Evolutionary conservation across 35 echinoderm and acorn worm genomes (phyloP), one percentile per base, ranked within the genome.

Genomic region (Antedon bifida): DNA sequence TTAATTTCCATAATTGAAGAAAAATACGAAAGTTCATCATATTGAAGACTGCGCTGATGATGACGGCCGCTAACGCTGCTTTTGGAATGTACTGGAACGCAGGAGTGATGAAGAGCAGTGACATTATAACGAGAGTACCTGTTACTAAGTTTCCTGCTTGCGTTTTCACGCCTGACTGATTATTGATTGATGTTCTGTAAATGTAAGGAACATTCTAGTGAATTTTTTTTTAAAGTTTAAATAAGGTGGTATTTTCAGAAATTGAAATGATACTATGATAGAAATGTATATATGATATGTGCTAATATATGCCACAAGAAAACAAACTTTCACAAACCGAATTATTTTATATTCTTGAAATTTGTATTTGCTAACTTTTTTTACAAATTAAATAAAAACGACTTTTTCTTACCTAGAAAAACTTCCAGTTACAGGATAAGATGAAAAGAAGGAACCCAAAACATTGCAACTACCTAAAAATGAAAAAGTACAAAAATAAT

Each of bases 371-470:
- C n/a, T n/a, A n/a, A n/a, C n/a, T n/a, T n/a, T n/a, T n/a, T n/a
- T n/a, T n/a, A n/a, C n/a, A n/a, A n/a, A n/a, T n/a, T n/a, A n/a
- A n/a, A n/a, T n/a, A n/a, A n/a, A n/a, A n/a, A n/a, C n/a, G n/a
- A 13, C 14, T 1, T 3, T 42, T 3, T 78, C 86, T 85, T 77
- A 92, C 93, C 93, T 84, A n/a, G 93, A 96, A 79, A 96, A 96
- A 33, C 93, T 96, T 30, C 93, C 93, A 44, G 93, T 96, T 0
- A 96, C 90, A 55, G 93, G 93, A 76, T 92, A 96, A 23, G 89
- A 76, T 29, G 88, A 89, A 16, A 96, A 79, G 84, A 96, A 96
- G 3, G 93, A 96, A 17, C 93, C 90, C 17, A 90, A 84, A 30
- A 96, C 35, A 79, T 96, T 96, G 42, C 89, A 91, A 33, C 56